Evolutionary conservation across 2,888 invertebrate species (phyloP).

Genomic region (Meteorus cinctellus): DNA sequence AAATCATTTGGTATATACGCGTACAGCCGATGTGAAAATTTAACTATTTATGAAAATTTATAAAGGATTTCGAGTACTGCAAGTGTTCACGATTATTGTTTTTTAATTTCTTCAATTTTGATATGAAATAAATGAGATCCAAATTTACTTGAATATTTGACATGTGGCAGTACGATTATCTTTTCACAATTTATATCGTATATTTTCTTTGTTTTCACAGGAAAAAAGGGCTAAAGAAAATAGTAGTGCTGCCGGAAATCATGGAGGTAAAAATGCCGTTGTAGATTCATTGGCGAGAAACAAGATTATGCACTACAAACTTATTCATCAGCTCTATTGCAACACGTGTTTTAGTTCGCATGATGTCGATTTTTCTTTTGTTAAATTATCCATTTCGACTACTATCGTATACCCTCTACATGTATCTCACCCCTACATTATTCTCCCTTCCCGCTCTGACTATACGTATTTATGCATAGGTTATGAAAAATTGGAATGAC

Average conservation of each 20-base stretch:
- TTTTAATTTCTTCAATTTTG: not conserved
- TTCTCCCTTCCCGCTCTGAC: not conserved
- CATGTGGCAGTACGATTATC: not conserved
- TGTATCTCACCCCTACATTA: not conserved
- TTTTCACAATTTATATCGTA: not conserved
- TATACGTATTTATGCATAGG: not conserved
- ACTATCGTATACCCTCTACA: not conserved
- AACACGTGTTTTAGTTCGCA: conserved; percentile 54
- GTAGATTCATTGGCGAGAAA: conserved; percentile 7
- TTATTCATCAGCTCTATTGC: conserved; percentile 30
- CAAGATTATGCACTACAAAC: not conserved
- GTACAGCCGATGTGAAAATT: no score
- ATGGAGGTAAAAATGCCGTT: conserved; percentile 69
- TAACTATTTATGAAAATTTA: no score
- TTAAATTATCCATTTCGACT: not conserved
- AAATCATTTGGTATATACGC: not conserved
- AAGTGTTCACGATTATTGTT: not conserved
- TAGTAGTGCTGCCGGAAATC: conserved; percentile 69
- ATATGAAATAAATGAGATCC: not conserved
- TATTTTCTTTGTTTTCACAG: conserved; percentile 60
- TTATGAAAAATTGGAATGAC: not conserved
- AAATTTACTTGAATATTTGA: not conserved
- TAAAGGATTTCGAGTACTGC: not conserved
- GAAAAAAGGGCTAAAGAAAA: conserved; percentile 72
- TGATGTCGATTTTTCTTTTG: conserved; percentile 46